These are phyloP conservation scores for Pseudotriccus pelzelni DNA, from an alignment of 2,797 vertebrate genomes.

Conservation along the genomic window DNA sequence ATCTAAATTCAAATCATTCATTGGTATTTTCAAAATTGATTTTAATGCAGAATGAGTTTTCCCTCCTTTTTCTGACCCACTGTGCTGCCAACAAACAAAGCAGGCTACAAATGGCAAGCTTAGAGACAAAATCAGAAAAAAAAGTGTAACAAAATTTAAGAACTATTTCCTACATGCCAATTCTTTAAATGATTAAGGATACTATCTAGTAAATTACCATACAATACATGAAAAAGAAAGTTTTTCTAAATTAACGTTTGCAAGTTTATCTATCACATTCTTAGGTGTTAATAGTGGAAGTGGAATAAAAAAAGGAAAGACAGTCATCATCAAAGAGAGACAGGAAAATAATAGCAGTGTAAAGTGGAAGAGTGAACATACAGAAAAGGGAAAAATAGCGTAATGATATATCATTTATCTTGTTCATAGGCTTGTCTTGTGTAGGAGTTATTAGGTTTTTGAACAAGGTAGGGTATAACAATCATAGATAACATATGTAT, in stretches of 20 bases:
- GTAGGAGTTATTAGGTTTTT: conserved; percentile 19
- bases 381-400: background rate
- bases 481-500: conserved; percentile 42
- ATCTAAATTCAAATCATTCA: background rate
- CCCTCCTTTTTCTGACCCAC: background rate
- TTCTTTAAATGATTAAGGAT: background rate
- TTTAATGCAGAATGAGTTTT: conserved; percentile 28
- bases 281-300: background rate
- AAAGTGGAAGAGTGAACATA: background rate
- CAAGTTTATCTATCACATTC: background rate
- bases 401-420: background rate
- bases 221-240: background rate
- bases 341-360: background rate
- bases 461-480: conserved; percentile 9
- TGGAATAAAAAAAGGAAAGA: background rate
- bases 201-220: background rate
- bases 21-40: background rate
- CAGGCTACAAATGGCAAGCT: background rate
- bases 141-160: background rate
- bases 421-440: background rate
- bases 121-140: background rate
- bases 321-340: background rate
- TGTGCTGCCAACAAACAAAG: background rate
- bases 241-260: background rate
- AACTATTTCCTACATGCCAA: background rate